Conservation (phyloP, 1,140 invertebrate genomes). For the Cyrtorhinus lividipennis region DNA sequence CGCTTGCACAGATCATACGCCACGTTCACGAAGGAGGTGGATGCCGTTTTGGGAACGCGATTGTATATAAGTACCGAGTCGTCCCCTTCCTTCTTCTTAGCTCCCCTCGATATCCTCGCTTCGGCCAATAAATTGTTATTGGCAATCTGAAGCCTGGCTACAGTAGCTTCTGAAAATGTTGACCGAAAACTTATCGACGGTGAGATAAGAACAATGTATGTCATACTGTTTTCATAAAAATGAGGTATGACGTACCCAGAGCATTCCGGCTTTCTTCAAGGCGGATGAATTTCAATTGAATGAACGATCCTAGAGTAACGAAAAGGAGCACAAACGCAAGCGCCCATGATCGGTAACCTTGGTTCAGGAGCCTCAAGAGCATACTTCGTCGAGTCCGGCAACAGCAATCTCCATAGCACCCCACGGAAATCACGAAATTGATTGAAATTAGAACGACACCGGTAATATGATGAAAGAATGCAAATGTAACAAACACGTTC, state of each 20-base stretch:
- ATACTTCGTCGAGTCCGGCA: neutral
- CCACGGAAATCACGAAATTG: too few species aligned
- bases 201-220: neutral
- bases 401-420: neutral
- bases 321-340: neutral
- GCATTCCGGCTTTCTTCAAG: constrained; percentile 14
- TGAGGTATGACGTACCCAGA: constrained; percentile 5
- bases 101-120: neutral
- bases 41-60: constrained; percentile 96
- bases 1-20: constrained; percentile 88
- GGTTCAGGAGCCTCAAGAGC: neutral
- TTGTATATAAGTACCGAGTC: constrained; percentile 82
- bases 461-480: too few species aligned
- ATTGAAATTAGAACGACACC: too few species aligned
- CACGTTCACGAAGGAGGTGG: constrained; percentile 93
- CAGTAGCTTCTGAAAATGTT: constrained; percentile 19
- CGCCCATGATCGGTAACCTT: neutral
- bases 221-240: neutral
- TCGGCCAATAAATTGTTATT: constrained; percentile 7
- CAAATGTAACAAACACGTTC: too few species aligned
- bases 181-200: neutral
- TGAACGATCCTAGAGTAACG: neutral
- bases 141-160: constrained; percentile 17
- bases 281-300: constrained; percentile 13
- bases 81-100: constrained; percentile 28